Evolutionary conservation across 2,888 invertebrate genomes (phyloP), one percentile per base, ranked within the genome.

Genomic region (Melanotus villosus): DNA sequence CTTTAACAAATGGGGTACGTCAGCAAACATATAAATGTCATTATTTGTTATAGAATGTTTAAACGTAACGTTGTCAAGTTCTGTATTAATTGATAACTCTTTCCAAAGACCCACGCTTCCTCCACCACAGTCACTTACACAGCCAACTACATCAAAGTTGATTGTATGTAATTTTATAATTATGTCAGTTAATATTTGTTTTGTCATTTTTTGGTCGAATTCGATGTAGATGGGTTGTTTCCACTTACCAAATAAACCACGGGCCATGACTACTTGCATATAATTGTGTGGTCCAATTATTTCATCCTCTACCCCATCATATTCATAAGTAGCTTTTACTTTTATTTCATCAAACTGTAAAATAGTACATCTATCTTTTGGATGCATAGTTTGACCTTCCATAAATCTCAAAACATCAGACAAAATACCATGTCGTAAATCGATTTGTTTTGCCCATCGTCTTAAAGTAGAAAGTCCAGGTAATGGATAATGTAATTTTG

Each of bases 51-150:
- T 30, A n/a, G 74, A 71, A 68, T 74, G 68, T 14, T 47, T 9
- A 52, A 73, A 74, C 10, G 1, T 12, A 47, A 23, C 50, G 16
- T 57, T 68, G 1, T 71, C 63, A n/a, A n/a, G n/a, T 9, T 75
- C 59, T 7, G 47, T 4, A 34, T 9, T 34, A 21, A 54, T 50
- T 2, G 1, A 1, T 12, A 38, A 14, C 4, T 19, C 21, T 58
- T 70, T 65, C 75, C 75, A 77, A n/a, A 77, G 32, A 3, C 74
- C 74, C 9, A 73, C 21, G 45, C 74, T 77, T 12, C 74, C 50
- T 23, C 70, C 64, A n/a, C 75, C 78, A 64, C 73, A 76, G 58
- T 78, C 76, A 36, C 43, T 65, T 1, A 76, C 74, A 66, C 71
- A 73, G 0, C 75, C 78, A 1, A 79, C 75, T 6, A 76, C 75